A percentile compares a stretch with the other conserved stretches of the same genome.
phyloP scores from a whole-genome alignment of 1,140 invertebrate genomes.

The Megalonaias nervosa region DNA sequence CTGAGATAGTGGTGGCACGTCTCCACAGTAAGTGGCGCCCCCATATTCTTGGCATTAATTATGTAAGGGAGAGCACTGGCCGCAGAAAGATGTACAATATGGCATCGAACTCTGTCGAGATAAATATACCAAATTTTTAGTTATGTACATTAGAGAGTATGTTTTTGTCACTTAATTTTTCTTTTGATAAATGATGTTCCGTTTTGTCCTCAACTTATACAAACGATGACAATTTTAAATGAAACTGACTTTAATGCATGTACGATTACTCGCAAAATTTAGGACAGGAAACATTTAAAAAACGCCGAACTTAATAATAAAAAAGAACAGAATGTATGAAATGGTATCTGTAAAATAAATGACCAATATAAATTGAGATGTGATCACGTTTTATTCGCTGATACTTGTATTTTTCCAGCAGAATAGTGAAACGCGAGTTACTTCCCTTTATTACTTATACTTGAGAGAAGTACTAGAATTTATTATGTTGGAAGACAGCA shows the following conservation, averaged over 20 bases:
- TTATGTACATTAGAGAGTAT: neutral
- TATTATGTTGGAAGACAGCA: too few relatives aligned
- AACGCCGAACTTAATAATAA: too few relatives aligned
- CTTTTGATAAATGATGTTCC: neutral
- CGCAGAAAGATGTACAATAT: conserved; percentile 83
- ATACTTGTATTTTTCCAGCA: too few relatives aligned
- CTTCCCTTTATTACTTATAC: too few relatives aligned
- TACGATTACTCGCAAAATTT: neutral
- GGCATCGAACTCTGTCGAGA: conserved; percentile 76
- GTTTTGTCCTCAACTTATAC: neutral
- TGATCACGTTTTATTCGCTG: too few relatives aligned
- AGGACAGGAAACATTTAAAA: neutral
- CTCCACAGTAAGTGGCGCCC: conserved; percentile 77
- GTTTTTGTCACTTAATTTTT: neutral
- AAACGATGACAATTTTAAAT: neutral
- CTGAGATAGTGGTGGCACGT: conserved; percentile 84
- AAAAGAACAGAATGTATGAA: too few relatives aligned
- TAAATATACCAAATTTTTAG: neutral
- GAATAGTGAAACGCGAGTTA: too few relatives aligned
- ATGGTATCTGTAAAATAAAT: too few relatives aligned
- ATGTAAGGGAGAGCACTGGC: conserved; percentile 74
- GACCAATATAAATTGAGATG: too few relatives aligned
- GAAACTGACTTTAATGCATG: neutral
- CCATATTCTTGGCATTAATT: conserved; percentile 68
- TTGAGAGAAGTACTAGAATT: too few relatives aligned